Evolutionary conservation across 1,140 invertebrate genomes (phyloP), one percentile per base, ranked within the genome.

Genomic region (Panagrolaimus sp.): DNA sequence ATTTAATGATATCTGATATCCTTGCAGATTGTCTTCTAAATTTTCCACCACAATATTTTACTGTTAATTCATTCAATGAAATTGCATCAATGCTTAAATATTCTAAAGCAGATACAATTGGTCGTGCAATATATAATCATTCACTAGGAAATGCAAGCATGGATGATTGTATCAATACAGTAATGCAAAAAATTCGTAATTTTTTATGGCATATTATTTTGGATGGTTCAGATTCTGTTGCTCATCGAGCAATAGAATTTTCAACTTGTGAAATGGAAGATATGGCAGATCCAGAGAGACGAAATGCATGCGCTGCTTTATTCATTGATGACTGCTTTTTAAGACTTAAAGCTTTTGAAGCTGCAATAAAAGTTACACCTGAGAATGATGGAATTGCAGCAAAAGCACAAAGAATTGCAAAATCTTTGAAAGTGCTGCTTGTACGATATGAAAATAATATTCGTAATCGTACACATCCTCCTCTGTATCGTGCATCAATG

Each of bases 21-120:
- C 31, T 38, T 27, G 9, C 9, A 57, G 20, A 20, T 20, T 57
- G 51, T 16, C 27, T 57, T 20, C n/a, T 57, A 5, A 57, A 57
- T 20, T 57, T 57, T 25, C 51, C 51, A 27, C 51, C 51, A n/a
- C 20, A 16, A 20, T 16, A 20, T 57, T 57, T 57, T 27, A 57
- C 51, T 25, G 51, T 57, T 27, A 11, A 25, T 25, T 57, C 51
- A n/a, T 57, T 57, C 51, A 57, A 57, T 57, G 51, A 57, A 57
- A 57, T 57, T 13, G 20, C 20, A 11, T 11, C 27, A 20, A n/a
- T 57, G n/a, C 51, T 57, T 20, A 57, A 57, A 27, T 25, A 20
- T 20, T 20, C 51, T 9, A 57, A 20, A 13, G 51, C 51, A 13
- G 51, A 57, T 57, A 11, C 20, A 13, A 13, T 57, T 20, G 27